Conservation (phyloP, 1,140 invertebrate species). For the Adelges cooleyi region DNA sequence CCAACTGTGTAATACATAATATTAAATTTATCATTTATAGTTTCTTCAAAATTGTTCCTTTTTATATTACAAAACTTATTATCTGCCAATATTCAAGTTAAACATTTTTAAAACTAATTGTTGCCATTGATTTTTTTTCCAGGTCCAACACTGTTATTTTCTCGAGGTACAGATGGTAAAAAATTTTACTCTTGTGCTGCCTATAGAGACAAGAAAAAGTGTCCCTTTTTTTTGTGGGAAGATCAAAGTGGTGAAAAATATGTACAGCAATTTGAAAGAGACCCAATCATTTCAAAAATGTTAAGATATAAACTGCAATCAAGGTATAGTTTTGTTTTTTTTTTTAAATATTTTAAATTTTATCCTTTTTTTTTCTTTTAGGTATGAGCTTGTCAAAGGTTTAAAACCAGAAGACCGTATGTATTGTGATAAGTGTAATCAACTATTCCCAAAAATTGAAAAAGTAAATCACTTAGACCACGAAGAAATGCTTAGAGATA, state of each 20-base stretch:
- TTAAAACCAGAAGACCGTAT: slow-evolving; percentile 8
- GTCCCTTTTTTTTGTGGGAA: slow-evolving; percentile 51
- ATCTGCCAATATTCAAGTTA: too few relatives aligned
- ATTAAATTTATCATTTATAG: too few relatives aligned
- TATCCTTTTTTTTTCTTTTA: neutral
- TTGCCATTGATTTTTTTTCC: neutral
- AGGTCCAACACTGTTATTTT: slow-evolving; percentile 29
- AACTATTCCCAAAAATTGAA: neutral
- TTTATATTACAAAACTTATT: too few relatives aligned
- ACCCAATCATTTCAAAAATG: slow-evolving; percentile 11
- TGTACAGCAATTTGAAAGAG: slow-evolving; percentile 8
- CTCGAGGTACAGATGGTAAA: slow-evolving; percentile 10
- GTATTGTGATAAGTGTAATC: slow-evolving; percentile 8
- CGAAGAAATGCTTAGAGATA: neutral
- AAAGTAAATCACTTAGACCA: neutral
- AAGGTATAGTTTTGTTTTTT: neutral
- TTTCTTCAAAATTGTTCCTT: too few relatives aligned
- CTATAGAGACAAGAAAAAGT: slow-evolving; percentile 60
- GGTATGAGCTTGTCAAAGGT: neutral
- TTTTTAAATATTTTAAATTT: too few relatives aligned
- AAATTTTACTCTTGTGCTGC: slow-evolving; percentile 67
- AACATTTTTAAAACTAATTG: too few relatives aligned
- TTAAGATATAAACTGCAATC: slow-evolving; percentile 16
- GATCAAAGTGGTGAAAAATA: slow-evolving; percentile 37
- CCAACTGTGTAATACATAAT: too few relatives aligned